A percentile compares a stretch with the other conserved stretches of the same genome.
These are phyloP conservation scores for Dromiciops gliroides DNA, from an alignment of 2,113 vertebrate genomes.

Conservation along the genomic window DNA sequence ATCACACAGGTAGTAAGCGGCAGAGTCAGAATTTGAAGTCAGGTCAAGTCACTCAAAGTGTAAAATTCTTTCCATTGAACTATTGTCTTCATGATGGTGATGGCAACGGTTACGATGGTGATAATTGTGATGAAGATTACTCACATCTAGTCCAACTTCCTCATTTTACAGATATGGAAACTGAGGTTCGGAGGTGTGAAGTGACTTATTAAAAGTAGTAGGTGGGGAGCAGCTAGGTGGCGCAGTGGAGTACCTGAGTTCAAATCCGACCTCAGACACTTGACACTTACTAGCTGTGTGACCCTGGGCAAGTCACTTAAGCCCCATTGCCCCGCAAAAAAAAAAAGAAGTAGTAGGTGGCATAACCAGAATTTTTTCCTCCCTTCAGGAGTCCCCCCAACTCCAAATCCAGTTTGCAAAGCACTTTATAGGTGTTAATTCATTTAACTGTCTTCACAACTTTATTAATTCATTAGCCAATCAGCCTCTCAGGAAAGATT, in stretches of 20 bases:
- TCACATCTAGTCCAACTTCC: neutral
- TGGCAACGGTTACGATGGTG: accelerated
- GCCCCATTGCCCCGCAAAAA: no score
- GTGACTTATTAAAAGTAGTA: neutral
- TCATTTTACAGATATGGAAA: neutral
- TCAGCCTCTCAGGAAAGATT: neutral
- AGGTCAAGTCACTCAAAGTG: no score
- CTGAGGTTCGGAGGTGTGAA: neutral
- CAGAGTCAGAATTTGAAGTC: no score
- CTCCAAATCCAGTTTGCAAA: neutral
- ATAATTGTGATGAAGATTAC: neutral
- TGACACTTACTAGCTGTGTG: no score
- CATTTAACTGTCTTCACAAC: neutral
- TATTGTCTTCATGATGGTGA: neutral
- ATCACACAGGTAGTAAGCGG: no score
- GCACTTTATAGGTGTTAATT: neutral
- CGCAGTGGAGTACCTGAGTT: no score
- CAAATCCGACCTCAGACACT: no score
- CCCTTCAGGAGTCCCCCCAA: neutral
- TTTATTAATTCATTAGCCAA: neutral
- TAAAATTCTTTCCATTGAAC: no score
- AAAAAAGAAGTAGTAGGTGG: neutral
- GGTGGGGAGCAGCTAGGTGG: no score
- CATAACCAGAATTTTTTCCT: neutral
- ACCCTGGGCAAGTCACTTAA: no score